These are phyloP conservation scores for Hyppa rectilinea DNA, from an alignment of 2,888 invertebrate species.

Conservation along the genomic window DNA sequence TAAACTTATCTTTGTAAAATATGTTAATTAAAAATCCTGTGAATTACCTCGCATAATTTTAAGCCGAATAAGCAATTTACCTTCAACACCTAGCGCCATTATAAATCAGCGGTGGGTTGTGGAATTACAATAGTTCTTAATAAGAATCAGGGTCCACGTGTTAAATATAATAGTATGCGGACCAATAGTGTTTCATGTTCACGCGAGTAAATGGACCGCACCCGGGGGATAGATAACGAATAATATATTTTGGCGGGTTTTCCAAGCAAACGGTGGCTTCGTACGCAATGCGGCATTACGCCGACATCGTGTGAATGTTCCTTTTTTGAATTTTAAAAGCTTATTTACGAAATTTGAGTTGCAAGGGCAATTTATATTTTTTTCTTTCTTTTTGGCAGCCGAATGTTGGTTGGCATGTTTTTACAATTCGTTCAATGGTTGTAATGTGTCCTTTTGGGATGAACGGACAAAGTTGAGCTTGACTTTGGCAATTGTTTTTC, in stretches of 20 bases:
- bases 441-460: constrained; percentile 12
- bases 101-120: constrained; percentile 36
- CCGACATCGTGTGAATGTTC: constrained; percentile 61
- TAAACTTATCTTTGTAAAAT: constrained; percentile 29
- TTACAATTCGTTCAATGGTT: constrained; percentile 23
- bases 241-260: constrained; percentile 86
- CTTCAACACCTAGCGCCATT: constrained; percentile 34
- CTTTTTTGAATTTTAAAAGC: constrained; percentile 68
- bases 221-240: constrained; percentile 84
- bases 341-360: constrained; percentile 60
- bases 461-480: constrained; percentile 18
- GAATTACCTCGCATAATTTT: constrained; percentile 17
- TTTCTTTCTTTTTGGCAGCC: constrained; percentile 25
- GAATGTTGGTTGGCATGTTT: constrained; percentile 28
- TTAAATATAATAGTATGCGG: constrained; percentile 74
- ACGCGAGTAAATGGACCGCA: constrained; percentile 73
- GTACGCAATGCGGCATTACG: constrained; percentile 68
- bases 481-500: constrained; percentile 19
- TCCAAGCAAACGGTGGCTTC: constrained; percentile 73
- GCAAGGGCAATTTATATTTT: constrained; percentile 41
- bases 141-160: constrained; percentile 59
- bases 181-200: constrained; percentile 75
- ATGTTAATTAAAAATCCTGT: constrained; percentile 20
- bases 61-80: constrained; percentile 23
- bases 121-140: constrained; percentile 44